Conservation (phyloP, 2,113 vertebrate species). For the Origma solitaria region DNA sequence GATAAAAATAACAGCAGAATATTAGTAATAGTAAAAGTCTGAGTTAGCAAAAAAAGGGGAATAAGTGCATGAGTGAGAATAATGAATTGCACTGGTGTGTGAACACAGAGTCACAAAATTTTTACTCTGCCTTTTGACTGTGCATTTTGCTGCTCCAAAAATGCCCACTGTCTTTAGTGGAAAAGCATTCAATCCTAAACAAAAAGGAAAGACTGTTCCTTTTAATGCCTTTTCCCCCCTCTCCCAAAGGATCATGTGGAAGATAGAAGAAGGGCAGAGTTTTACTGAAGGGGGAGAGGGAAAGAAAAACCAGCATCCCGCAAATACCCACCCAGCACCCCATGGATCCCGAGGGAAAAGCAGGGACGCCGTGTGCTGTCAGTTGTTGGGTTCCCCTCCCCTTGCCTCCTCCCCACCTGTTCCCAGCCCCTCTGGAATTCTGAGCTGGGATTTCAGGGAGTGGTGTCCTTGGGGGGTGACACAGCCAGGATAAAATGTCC, state of each 20-base stretch:
- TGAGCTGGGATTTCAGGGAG: constrained; percentile 23
- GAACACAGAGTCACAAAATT: not conserved
- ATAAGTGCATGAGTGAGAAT: not conserved
- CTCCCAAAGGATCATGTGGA: not conserved
- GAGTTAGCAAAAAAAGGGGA: not conserved
- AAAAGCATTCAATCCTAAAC: not conserved
- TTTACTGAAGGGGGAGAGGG: not conserved
- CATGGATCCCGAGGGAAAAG: not conserved
- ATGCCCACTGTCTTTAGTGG: not conserved
- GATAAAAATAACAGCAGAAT: not conserved
- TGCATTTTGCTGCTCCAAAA: not conserved
- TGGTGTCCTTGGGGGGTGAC: not conserved
- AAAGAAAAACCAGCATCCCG: not conserved
- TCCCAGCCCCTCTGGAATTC: not conserved
- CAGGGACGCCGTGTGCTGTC: fast-evolving
- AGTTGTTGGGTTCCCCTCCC: not conserved
- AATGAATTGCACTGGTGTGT: not conserved
- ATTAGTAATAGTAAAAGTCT: not conserved
- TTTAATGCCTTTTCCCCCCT: not conserved
- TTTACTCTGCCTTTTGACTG: not conserved
- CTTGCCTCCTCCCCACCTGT: constrained; percentile 31
- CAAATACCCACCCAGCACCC: not conserved
- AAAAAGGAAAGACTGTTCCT: not conserved
- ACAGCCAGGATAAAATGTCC: not conserved
- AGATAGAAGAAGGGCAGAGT: not conserved